Evolutionary conservation across 1,140 invertebrate genomes (phyloP), one percentile per base, ranked within the genome.

Genomic region (Carposina sasakii): DNA sequence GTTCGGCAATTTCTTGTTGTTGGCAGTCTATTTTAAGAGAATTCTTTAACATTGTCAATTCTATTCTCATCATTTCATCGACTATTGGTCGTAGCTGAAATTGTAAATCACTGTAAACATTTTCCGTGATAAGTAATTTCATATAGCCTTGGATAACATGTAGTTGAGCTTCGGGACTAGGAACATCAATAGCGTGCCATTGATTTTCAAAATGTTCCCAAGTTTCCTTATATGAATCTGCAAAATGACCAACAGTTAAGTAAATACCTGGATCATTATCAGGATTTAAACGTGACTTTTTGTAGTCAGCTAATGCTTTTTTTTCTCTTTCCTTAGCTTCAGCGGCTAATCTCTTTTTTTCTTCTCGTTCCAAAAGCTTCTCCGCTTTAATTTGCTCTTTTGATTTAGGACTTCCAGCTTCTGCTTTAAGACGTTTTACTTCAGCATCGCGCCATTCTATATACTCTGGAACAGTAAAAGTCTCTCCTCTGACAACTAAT

Each of bases 331-430:
- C 50, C 53, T 63, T 77, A 13, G 66, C 70, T 48, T 84, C 77
- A 10, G 54, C 19, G 53, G 63, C 69, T 31, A 71, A 21, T 21
- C 69, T 53, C 41, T 64, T 81, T 50, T 72, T 72, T 63, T 84
- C 77, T 58, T 64, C 61, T 20, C 44, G 52, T 37, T 62, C 75
- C 13, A 63, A 64, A 39, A 58, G 13, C 60, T 81, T 81, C 62
- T 76, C 77, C 26, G 67, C 70, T 71, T 81, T 83, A 30, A 78
- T 81, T 67, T 79, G 72, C 62, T 83, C 74, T 60, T 75, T 76
- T 24, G 53, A 61, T 60, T 79, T 77, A 36, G 68, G 65, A 26
- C 53, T 59, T n/a, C 57, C 63, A 12, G 60, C 65, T 61, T 70
- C 66, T 34, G 63, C 59, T 66, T 81, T 81, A 1, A 73, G 36